Percentiles rank a stretch among this genome's conserved stretches.
These are phyloP conservation scores for Pemphredon lugubris DNA, from an alignment of 2,888 invertebrate species.

Conservation along the genomic window DNA sequence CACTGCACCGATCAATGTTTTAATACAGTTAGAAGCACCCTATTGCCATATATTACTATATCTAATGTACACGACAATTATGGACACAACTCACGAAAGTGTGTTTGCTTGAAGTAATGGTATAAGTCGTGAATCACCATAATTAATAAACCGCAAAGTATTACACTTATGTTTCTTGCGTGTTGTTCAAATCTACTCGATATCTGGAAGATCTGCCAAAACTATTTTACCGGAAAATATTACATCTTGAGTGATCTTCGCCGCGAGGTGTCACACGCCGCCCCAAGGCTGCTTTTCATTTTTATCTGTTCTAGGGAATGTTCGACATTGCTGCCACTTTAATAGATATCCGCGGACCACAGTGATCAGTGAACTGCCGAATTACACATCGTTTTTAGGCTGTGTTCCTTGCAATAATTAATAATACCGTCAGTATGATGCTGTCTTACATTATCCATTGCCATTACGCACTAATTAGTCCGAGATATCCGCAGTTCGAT, in stretches of 20 bases:
- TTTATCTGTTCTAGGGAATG: no score
- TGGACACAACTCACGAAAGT: constrained; percentile 10
- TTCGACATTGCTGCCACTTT: no score
- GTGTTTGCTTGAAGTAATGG: constrained; percentile 18
- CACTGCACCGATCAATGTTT: constrained; percentile 53
- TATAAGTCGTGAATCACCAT: not conserved
- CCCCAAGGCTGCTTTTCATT: not conserved
- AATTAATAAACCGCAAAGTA: not conserved
- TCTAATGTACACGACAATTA: constrained; percentile 22
- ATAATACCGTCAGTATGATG: no score
- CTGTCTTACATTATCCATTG: no score
- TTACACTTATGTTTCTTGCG: constrained; percentile 11
- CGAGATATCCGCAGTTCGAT: no score
- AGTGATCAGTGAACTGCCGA: no score
- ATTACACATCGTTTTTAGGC: no score
- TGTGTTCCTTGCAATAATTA: no score
- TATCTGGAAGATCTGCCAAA: constrained; percentile 13
- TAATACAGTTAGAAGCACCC: constrained; percentile 44
- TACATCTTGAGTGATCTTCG: constrained; percentile 37
- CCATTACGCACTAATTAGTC: no score
- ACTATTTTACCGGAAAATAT: constrained; percentile 48
- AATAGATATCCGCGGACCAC: no score
- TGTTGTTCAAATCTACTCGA: not conserved
- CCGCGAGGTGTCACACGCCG: constrained; percentile 43
- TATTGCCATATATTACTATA: constrained; percentile 40